Evolutionary conservation across 2,113 vertebrate genomes (phyloP).

Genomic region (Myanophis thanlyinensis): DNA sequence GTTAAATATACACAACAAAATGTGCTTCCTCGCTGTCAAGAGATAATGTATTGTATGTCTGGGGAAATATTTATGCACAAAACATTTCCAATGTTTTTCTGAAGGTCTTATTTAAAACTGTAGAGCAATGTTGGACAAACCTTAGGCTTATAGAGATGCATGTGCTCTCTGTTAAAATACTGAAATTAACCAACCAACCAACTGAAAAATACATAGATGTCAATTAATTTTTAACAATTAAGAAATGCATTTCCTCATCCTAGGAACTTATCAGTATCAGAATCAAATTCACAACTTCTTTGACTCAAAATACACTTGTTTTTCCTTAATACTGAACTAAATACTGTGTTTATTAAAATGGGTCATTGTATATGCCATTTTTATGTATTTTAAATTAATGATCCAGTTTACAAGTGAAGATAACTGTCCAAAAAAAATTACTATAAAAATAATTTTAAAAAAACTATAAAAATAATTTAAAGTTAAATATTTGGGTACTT

Average conservation of each 20-base stretch:
- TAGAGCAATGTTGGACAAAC: not conserved
- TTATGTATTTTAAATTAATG: not conserved
- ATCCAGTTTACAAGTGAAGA: not conserved
- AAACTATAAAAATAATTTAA: not conserved
- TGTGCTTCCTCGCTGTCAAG: not conserved
- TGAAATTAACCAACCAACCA: not conserved
- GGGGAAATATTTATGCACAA: not conserved
- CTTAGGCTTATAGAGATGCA: not conserved
- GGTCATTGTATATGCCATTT: not conserved
- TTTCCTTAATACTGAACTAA: not conserved
- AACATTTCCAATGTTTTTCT: not conserved
- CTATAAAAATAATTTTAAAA: not conserved
- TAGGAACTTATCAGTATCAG: not conserved
- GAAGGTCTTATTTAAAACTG: not conserved
- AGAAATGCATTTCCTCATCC: not conserved
- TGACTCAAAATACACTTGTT: not conserved
- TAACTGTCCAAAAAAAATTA: too few species aligned
- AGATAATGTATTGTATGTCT: not conserved
- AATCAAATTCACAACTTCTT: not conserved
- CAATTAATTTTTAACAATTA: not conserved
- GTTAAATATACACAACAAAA: not conserved
- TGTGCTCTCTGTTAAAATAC: not conserved
- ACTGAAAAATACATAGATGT: not conserved
- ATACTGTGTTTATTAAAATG: not conserved
- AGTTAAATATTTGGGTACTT: not conserved